Percentiles rank a stretch among this genome's conserved stretches.
Conservation (phyloP, 2,888 invertebrate genomes). For the Parnassius apollo region DNA sequence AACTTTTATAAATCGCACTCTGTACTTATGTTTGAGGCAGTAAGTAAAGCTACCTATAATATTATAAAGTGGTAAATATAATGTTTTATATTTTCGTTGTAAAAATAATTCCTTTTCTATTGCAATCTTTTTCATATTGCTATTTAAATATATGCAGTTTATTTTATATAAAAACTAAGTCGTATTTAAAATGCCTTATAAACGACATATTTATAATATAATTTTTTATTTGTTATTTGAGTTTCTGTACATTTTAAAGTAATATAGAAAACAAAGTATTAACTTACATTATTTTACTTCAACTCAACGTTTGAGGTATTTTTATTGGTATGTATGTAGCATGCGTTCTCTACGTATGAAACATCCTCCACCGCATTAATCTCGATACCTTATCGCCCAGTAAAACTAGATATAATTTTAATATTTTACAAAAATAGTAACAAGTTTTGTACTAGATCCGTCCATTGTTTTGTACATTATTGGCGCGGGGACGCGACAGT, state of each 20-base stretch:
- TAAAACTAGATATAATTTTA: conserved; percentile 72
- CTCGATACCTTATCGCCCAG: conserved; percentile 47
- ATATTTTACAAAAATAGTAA: conserved; percentile 80
- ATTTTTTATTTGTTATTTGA: too few relatives aligned
- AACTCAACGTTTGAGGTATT: conserved; percentile 26
- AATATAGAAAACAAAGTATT: conserved; percentile 7
- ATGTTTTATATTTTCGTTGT: conserved; percentile 15
- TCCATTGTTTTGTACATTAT: conserved; percentile 71
- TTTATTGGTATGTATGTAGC: conserved; percentile 9
- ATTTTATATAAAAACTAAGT: background rate
- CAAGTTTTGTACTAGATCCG: conserved; percentile 78
- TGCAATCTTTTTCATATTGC: background rate
- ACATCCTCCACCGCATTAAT: conserved; percentile 48
- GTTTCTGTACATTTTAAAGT: conserved; percentile 31
- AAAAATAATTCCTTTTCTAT: conserved; percentile 16
- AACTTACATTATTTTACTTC: conserved; percentile 13
- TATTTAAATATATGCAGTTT: conserved; percentile 1
- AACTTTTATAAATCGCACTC: background rate
- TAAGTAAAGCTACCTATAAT: conserved; percentile 1
- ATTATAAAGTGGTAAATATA: conserved; percentile 13
- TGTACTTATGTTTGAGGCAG: conserved; percentile 11
- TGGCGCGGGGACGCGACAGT: conserved; percentile 58
- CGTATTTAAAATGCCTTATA: conserved; percentile 10
- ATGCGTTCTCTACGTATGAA: conserved; percentile 1
- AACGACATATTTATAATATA: conserved; percentile 32